phyloP scores from a whole-genome alignment of 2,888 invertebrate genomes.

The Aricia artaxerxes region DNA sequence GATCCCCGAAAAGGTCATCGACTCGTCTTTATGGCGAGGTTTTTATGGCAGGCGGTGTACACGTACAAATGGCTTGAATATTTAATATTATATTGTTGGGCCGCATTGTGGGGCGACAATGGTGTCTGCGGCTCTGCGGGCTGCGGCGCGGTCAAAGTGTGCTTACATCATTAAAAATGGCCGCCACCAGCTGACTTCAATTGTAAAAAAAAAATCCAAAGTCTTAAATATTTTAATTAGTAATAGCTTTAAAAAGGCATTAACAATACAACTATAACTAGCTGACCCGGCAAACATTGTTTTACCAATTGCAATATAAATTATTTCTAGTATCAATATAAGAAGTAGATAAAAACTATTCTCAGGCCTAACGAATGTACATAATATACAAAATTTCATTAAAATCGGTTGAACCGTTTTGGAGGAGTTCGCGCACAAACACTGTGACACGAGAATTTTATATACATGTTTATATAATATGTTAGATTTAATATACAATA shows the following conservation, averaged over 20 bases:
- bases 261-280: neutral
- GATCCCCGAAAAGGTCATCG: neutral
- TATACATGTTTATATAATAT: neutral
- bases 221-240: neutral
- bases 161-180: slow-evolving; percentile 26
- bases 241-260: neutral
- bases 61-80: slow-evolving; percentile 9
- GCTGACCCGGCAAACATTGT: too few relatives aligned
- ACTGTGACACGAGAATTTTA: too few relatives aligned
- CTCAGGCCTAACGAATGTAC: too few relatives aligned
- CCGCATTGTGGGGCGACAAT: slow-evolving; percentile 19
- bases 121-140: slow-evolving; percentile 3
- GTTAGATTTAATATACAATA: neutral
- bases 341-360: too few relatives aligned
- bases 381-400: too few relatives aligned
- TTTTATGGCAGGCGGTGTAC: slow-evolving; percentile 3
- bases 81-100: slow-evolving; percentile 19
- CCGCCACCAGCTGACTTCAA: neutral
- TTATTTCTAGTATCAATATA: too few relatives aligned
- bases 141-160: neutral
- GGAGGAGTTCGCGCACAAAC: too few relatives aligned
- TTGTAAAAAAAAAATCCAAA: neutral
- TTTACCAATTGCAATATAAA: too few relatives aligned
- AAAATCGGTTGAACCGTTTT: too few relatives aligned
- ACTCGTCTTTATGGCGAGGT: neutral